A percentile compares a stretch with the other conserved stretches of the same genome.
These are phyloP conservation scores for Hiodon alosoides DNA, from an alignment of 2,113 vertebrate genomes.

Conservation along the genomic window DNA sequence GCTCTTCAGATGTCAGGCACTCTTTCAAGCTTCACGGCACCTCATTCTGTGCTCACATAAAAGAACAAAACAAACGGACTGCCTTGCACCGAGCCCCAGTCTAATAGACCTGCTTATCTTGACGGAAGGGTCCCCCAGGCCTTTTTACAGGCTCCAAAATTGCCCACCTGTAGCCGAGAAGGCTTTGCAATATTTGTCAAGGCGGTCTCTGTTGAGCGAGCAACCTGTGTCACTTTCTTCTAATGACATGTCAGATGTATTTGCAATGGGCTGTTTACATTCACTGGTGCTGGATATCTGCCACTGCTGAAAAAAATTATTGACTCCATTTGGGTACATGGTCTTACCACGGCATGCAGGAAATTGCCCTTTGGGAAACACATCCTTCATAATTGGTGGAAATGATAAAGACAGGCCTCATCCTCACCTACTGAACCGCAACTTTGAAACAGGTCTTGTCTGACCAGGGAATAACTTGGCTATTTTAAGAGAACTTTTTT, in stretches of 20 bases:
- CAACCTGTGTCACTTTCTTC: conserved; percentile 47
- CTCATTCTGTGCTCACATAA: conserved; percentile 30
- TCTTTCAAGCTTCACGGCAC: conserved; percentile 32
- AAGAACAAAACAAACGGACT: conserved; percentile 43
- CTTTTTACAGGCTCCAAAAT: conserved; percentile 54
- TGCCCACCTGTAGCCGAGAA: conserved; percentile 63
- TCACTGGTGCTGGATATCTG: neutral
- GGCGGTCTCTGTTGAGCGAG: conserved; percentile 48
- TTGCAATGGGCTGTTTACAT: conserved; percentile 13
- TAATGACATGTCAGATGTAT: conserved; percentile 17
- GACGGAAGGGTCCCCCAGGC: conserved; percentile 49
- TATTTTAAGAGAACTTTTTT: neutral
- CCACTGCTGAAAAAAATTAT: conserved; percentile 8
- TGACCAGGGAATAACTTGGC: neutral
- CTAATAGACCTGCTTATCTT: conserved; percentile 56
- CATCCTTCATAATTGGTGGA: neutral
- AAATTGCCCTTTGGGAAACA: neutral
- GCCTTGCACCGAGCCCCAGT: conserved; percentile 31
- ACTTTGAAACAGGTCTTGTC: neutral
- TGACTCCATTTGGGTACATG: neutral
- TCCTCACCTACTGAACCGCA: neutral
- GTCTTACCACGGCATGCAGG: neutral
- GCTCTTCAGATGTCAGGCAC: conserved; percentile 39
- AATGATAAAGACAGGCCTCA: neutral
- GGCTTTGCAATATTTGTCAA: conserved; percentile 29